A percentile compares a stretch with the other conserved stretches of the same genome.
These are phyloP conservation scores for Pseudopleuronectes americanus DNA, from an alignment of 2,797 vertebrate species.

Conservation along the genomic window DNA sequence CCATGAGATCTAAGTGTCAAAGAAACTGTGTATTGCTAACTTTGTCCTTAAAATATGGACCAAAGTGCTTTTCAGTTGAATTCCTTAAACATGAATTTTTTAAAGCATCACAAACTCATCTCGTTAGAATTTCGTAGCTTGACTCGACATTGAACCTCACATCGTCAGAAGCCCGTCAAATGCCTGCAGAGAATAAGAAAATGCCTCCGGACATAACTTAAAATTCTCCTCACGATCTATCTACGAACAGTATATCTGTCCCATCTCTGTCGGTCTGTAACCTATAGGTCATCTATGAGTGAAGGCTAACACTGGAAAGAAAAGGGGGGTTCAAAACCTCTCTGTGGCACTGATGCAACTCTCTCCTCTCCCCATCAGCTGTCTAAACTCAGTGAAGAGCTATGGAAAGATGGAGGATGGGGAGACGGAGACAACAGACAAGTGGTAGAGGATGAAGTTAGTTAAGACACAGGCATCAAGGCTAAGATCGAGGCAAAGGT, in stretches of 20 bases:
- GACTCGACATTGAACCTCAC: slow-evolving; percentile 20
- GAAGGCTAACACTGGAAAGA: slow-evolving; percentile 33
- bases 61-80: background rate
- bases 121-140: background rate
- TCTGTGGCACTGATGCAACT: slow-evolving; percentile 12
- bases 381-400: slow-evolving; percentile 34
- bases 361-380: slow-evolving; percentile 37
- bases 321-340: slow-evolving; percentile 1
- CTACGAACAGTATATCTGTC: slow-evolving; percentile 2
- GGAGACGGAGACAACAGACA: slow-evolving; percentile 22
- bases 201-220: slow-evolving; percentile 34
- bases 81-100: background rate
- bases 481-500: slow-evolving; percentile 51
- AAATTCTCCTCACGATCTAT: slow-evolving; percentile 19
- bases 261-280: slow-evolving; percentile 32
- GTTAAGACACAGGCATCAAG: slow-evolving; percentile 33
- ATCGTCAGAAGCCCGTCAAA: slow-evolving; percentile 17
- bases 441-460: slow-evolving; percentile 39
- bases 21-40: background rate
- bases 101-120: background rate
- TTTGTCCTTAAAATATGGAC: no score
- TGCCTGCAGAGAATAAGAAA: slow-evolving; percentile 20
- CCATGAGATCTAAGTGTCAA: background rate
- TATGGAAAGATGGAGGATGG: slow-evolving; percentile 6
- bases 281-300: slow-evolving; percentile 46